Conservation (phyloP, 1,140 invertebrate species). For the Heliconius nattereri region DNA sequence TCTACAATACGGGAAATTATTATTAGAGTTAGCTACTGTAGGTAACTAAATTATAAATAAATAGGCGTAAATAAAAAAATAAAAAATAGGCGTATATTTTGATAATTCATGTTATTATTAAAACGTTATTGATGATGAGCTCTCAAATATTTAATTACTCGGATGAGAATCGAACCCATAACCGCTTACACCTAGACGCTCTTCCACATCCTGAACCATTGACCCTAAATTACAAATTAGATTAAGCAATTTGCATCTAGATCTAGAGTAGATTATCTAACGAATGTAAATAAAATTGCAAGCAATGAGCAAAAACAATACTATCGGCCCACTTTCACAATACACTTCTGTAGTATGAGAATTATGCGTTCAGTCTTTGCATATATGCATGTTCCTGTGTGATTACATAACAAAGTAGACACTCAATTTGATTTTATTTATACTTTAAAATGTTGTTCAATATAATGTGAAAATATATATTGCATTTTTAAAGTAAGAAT, state of each 20-base stretch:
- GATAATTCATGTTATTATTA: too few species aligned
- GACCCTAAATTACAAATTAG: too few species aligned
- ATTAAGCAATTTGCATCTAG: not conserved
- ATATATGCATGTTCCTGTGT: not conserved
- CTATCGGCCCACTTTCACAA: constrained; percentile 1
- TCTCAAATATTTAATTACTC: not conserved
- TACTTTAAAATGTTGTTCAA: too few species aligned
- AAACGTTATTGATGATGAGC: too few species aligned
- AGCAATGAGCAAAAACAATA: not conserved
- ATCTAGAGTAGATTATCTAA: constrained; percentile 1
- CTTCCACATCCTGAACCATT: not conserved
- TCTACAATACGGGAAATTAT: too few species aligned
- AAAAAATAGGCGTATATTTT: too few species aligned
- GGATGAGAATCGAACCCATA: not conserved
- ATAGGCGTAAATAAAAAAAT: too few species aligned
- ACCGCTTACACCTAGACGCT: not conserved
- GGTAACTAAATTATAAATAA: too few species aligned
- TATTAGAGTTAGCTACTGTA: too few species aligned
- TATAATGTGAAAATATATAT: too few species aligned
- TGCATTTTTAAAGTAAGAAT: too few species aligned
- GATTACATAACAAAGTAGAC: not conserved
- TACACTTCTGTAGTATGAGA: not conserved
- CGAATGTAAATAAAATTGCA: constrained; percentile 9
- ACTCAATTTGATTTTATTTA: too few species aligned
- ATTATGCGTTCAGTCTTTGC: not conserved